A percentile compares a stretch with the other conserved stretches of the same genome.
Conservation (phyloP, 2,113 vertebrate genomes). For the Lophius piscatorius region DNA sequence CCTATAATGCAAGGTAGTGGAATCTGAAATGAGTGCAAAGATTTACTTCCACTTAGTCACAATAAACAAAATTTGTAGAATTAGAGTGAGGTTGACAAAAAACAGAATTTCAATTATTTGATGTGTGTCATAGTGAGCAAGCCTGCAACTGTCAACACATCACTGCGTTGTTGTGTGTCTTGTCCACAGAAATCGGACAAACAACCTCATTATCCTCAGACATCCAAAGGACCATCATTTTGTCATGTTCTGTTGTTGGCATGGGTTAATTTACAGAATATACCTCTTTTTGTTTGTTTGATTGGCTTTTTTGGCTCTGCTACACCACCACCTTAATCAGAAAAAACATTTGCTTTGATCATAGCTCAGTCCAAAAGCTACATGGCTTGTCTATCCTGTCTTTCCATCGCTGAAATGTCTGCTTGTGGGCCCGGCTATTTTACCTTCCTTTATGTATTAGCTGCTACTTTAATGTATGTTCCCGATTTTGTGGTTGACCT, state of each 20-base stretch:
- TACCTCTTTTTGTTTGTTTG: background rate
- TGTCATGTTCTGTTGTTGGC: too few relatives aligned
- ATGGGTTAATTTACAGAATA: too few relatives aligned
- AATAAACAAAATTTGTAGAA: background rate
- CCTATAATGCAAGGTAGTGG: too few relatives aligned
- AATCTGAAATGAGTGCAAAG: too few relatives aligned
- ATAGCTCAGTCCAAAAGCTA: slow-evolving; percentile 37
- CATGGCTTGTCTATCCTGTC: slow-evolving; percentile 53
- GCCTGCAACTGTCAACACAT: slow-evolving; percentile 5
- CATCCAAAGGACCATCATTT: too few relatives aligned
- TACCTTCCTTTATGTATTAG: background rate
- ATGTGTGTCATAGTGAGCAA: slow-evolving; percentile 27
- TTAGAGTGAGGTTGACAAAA: background rate
- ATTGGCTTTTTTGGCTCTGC: slow-evolving; percentile 1
- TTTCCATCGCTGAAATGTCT: slow-evolving; percentile 40
- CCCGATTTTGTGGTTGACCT: slow-evolving; percentile 24
- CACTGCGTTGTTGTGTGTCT: slow-evolving; percentile 2
- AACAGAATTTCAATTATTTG: slow-evolving; percentile 11
- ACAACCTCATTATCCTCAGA: slow-evolving; percentile 1
- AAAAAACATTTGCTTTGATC: slow-evolving; percentile 48
- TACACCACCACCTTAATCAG: slow-evolving; percentile 29
- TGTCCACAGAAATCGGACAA: background rate
- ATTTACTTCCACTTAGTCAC: background rate
- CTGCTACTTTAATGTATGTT: background rate
- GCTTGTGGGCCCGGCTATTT: slow-evolving; percentile 18